Conservation (phyloP, 2,797 vertebrate species). For the Phaenicophaeus curvirostris region DNA sequence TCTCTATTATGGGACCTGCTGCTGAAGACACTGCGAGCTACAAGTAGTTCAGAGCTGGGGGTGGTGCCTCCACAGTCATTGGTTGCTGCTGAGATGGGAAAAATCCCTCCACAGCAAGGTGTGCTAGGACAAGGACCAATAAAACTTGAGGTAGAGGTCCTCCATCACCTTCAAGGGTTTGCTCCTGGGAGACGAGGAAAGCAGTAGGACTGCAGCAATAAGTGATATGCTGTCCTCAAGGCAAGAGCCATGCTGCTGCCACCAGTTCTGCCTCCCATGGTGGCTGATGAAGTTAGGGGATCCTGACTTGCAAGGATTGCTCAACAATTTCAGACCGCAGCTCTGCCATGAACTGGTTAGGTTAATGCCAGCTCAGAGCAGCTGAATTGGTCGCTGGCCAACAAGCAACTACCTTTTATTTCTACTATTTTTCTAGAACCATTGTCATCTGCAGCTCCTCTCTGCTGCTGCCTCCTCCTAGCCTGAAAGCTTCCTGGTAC, state of each 20-base stretch:
- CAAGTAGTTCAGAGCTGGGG: neutral
- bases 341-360: neutral
- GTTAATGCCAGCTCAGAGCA: neutral
- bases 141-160: neutral
- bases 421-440: neutral
- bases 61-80: neutral
- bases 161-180: neutral
- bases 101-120: neutral
- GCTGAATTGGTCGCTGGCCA: neutral
- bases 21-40: neutral
- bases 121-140: neutral
- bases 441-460: neutral
- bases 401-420: neutral
- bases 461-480: neutral
- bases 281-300: neutral
- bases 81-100: neutral
- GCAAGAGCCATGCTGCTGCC: neutral
- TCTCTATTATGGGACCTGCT: neutral
- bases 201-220: neutral
- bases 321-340: neutral
- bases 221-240: neutral
- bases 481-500: neutral
- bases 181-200: neutral
- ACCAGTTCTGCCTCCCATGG: neutral
- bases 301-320: neutral